Evolutionary conservation across 2,113 vertebrate genomes (phyloP), one percentile per base, ranked within the genome.

Genomic region (Halcyon malimbica): DNA sequence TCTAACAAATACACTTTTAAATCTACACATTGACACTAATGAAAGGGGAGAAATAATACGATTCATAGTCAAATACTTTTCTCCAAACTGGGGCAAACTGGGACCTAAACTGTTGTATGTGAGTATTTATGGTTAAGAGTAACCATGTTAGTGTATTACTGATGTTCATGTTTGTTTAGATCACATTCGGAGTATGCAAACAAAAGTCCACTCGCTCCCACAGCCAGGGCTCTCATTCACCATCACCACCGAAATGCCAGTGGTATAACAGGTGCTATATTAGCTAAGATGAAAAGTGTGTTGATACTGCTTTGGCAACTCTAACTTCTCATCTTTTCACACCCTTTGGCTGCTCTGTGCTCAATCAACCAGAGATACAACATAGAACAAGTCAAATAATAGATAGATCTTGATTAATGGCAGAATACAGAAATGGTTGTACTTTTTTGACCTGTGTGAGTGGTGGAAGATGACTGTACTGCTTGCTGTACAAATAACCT

Each of bases 241-340:
- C 5, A 71, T 76, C 10, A 37, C 16, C 16, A 26, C 8, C 46
- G 31, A 84, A 63, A 31, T 48, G 21, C 13, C 13, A 35, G 15
- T 2, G 0, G 3, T 16, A 53, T 1, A 3, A 13, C 13, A 75
- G 25, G 5, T 57, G 20, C 1, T 35, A 9, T 3, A 5, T 18
- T 68, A 85, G 18, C 11, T 11, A 57, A 54, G 18, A 0, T 9
- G 20, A 69, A 54, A 68, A 82, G 1, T 35, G 5, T 57, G 21
- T 23, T 71, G 19, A 9, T 63, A 19, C 24, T 56, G 9, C 23
- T 80, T 28, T 8, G 4, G 28, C 20, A 78, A 8, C 15, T 78
- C 35, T 68, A 26, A 2, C 21, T 83, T 81, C 56, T 73, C 9
- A 18, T n/a, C 12, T 86, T 65, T 26, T 73, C 57, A 62, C 1